Percentiles rank a stretch among this genome's conserved stretches.
phyloP scores from a whole-genome alignment of 2,797 vertebrate genomes.

The Sciurus carolinensis region DNA sequence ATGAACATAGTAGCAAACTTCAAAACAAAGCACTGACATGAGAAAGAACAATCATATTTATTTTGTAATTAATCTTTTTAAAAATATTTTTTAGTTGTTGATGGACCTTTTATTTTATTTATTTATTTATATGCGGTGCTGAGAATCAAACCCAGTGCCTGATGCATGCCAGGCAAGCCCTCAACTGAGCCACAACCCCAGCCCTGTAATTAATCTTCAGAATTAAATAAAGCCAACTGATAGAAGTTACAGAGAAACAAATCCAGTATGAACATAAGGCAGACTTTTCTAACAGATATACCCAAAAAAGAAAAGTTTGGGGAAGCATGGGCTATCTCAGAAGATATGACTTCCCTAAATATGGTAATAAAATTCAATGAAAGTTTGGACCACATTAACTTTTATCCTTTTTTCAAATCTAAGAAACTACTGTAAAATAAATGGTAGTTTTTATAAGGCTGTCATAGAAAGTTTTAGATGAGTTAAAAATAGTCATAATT shows the following conservation, averaged over 20 bases:
- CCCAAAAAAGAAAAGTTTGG: background rate
- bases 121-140: no score
- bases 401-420: constrained; percentile 23
- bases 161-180: no score
- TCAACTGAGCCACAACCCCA: no score
- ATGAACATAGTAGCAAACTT: background rate
- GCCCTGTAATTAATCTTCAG: background rate
- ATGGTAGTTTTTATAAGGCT: constrained; percentile 7
- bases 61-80: background rate
- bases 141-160: no score
- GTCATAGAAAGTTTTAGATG: background rate
- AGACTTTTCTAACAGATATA: background rate
- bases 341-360: background rate
- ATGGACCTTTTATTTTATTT: no score
- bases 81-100: no score
- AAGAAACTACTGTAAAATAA: constrained; percentile 22
- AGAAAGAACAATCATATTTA: constrained; percentile 35
- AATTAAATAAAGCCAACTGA: constrained; percentile 9
- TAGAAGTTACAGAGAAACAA: constrained; percentile 12
- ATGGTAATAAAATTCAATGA: background rate
- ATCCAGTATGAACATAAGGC: background rate
- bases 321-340: background rate
- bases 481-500: constrained; percentile 11
- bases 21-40: background rate
- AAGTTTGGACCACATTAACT: background rate